Percentiles rank a stretch among this genome's conserved stretches.
Conservation (phyloP, 2,797 vertebrate genomes). For the Cuniculus paca region DNA sequence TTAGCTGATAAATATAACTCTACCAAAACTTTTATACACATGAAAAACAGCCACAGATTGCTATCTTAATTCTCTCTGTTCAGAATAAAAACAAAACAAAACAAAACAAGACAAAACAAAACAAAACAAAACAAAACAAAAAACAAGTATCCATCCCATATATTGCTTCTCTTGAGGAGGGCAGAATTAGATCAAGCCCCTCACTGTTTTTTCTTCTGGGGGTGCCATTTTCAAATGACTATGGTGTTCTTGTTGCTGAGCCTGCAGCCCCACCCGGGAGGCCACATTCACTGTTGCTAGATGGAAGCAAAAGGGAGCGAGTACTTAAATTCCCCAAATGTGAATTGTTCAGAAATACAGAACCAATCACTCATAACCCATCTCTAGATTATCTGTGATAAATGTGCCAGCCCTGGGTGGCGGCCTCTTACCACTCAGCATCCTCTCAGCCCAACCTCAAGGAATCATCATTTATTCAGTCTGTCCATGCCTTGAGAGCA, state of each 20-base stretch:
- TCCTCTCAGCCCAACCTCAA: neutral
- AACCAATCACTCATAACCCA: neutral
- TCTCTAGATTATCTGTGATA: neutral
- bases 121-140: too few species aligned
- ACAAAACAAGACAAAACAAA: too few species aligned
- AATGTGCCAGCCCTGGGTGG: neutral
- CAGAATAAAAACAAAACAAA: neutral
- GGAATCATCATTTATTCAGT: neutral
- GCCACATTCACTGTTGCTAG: neutral
- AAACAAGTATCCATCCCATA: neutral
- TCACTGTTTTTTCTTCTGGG: neutral
- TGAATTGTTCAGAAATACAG: slow-evolving; percentile 45
- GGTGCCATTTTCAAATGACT: neutral
- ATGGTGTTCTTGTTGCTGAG: neutral
- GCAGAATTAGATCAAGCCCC: neutral
- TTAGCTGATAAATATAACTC: neutral
- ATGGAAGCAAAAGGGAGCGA: slow-evolving; percentile 37
- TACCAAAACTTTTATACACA: neutral
- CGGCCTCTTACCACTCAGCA: neutral
- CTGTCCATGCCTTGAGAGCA: neutral
- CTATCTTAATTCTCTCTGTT: neutral
- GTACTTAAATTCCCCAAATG: neutral
- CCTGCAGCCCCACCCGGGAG: neutral
- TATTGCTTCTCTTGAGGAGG: neutral
- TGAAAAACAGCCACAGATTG: neutral